Percentiles rank a stretch among this genome's conserved stretches.
Evolutionary conservation across 2,113 vertebrate genomes (phyloP).

Genomic region (Myotis davidii): DNA sequence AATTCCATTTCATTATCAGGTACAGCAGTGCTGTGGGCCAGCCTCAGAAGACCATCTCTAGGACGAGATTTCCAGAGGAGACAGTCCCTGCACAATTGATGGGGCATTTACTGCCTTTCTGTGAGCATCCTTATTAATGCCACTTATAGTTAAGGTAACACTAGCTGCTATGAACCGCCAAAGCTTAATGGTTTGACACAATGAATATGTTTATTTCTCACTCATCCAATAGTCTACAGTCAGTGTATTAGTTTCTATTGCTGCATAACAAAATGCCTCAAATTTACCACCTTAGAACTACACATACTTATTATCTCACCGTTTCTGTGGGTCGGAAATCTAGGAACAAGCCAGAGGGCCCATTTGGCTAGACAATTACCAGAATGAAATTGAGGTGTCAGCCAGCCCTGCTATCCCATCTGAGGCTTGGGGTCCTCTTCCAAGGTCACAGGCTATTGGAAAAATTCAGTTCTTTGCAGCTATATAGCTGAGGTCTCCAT

Average conservation of each 20-base stretch:
- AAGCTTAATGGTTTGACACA: not conserved
- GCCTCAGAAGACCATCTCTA: not conserved
- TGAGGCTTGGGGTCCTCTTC: not conserved
- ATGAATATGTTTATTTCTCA: not conserved
- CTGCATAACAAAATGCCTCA: not conserved
- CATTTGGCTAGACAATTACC: not conserved
- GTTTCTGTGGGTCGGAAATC: not conserved
- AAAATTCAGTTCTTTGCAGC: not conserved
- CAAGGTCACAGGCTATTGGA: not conserved
- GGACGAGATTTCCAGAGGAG: not conserved
- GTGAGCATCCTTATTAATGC: not conserved
- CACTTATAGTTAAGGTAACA: not conserved
- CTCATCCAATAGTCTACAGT: not conserved
- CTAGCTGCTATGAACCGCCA: not conserved
- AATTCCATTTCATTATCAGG: constrained; percentile 51
- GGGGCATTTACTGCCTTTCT: not conserved
- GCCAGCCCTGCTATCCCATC: not conserved
- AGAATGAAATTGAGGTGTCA: not conserved
- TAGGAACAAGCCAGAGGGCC: not conserved
- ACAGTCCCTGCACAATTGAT: no score
- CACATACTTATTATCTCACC: not conserved
- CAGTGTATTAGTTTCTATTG: not conserved
- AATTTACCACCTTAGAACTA: not conserved
- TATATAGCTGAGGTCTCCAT: accelerated
- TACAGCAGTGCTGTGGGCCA: not conserved